Base-by-base conservation (phyloP, 2,888 invertebrate genomes). In the Tachina lurida region DNA sequence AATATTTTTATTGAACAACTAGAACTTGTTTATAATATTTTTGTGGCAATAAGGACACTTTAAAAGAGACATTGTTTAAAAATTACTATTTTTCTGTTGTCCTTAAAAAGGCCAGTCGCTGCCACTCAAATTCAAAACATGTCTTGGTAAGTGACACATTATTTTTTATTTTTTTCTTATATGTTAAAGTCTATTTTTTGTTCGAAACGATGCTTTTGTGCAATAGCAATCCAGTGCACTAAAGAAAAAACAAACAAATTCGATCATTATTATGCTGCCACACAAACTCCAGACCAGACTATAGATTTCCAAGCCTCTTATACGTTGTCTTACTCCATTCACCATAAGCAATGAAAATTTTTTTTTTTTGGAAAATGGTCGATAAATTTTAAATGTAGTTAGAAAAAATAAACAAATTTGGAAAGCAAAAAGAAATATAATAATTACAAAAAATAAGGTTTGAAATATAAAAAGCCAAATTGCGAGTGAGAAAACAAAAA, bases 101-200 rank as follows among this genome's bases (percentile, higher is more conserved):
- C 17, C 17, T 52, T 13, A 9, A 31, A 31, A 31, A 31, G 0
- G 74, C 77, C 77, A 84, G 74, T 83, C 80, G 70, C 68, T 19
- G 68, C 58, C 74, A 79, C 71, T 86, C 68, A 84, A 87, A 83
- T 74, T 84, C 80, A 81, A 82, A 84, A 78, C 83, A 84, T 78
- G 58, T 39, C 52, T 67, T 84, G 84, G 70, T 80, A 86, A 86
- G 45, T 86, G 80, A 67, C 79, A 86, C 73, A 87, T 87, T 84
- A 84, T 84, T 86, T 76, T 83, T 68, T 47, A 87, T 87, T 65
- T 67, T 19, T 31, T 54, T 52, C 10, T 54, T 54, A 3, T 54
- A 19, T 19, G 22, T 22, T 31, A 3, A 49, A 49, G 15, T 13
- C 13, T 15, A 10, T 41, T 60, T 58, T 22, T 58, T n/a, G n/a